Percentiles rank a stretch among this genome's conserved stretches.
phyloP scores from a whole-genome alignment of 2,888 invertebrate species.

The Griposia aprilina region DNA sequence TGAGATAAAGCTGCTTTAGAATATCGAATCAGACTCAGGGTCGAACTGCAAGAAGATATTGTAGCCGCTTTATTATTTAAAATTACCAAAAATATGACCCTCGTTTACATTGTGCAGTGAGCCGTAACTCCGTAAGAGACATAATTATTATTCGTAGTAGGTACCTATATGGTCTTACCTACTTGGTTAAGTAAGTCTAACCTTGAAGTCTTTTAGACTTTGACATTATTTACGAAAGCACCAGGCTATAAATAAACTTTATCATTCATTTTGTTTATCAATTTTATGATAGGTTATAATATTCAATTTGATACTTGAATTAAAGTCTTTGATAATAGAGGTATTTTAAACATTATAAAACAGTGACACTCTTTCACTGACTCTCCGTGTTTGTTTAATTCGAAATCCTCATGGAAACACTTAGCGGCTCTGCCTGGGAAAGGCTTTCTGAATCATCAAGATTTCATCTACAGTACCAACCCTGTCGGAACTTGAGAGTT shows the following conservation, averaged over 20 bases:
- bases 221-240: conserved; percentile 28
- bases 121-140: background rate
- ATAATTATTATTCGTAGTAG: background rate
- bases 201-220: conserved; percentile 36
- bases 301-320: background rate
- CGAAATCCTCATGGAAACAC: background rate
- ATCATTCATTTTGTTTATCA: conserved; percentile 8
- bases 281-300: conserved; percentile 13
- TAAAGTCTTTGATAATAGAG: background rate
- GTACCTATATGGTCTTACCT: background rate
- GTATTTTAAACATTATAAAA: background rate
- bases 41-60: background rate
- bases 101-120: background rate
- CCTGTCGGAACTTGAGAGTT: background rate
- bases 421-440: background rate
- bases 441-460: background rate
- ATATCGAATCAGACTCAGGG: too few species aligned
- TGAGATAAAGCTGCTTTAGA: too few species aligned
- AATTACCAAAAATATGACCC: background rate
- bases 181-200: background rate
- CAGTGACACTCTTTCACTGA: too few species aligned
- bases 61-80: background rate
- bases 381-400: background rate
- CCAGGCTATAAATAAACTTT: conserved; percentile 12
- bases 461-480: background rate